Percentiles rank a stretch among this genome's conserved stretches.
Evolutionary conservation across 1,140 invertebrate genomes (phyloP).

Genomic region (Dendroctonus ponderosae): DNA sequence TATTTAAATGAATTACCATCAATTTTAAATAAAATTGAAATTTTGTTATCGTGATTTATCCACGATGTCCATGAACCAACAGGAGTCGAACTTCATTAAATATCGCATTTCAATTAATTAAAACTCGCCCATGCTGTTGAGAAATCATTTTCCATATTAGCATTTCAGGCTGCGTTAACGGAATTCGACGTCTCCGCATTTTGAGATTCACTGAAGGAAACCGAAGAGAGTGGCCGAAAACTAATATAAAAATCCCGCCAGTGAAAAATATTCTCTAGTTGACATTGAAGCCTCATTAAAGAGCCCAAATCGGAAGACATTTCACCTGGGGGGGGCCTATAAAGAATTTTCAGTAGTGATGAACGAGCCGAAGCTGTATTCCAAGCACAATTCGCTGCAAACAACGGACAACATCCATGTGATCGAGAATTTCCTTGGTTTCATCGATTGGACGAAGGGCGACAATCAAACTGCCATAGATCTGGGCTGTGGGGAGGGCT

Average conservation of each 20-base stretch:
- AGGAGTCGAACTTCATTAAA: no score
- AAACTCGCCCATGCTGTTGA: no score
- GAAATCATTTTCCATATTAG: no score
- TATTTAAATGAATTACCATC: no score
- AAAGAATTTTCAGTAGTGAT: constrained; percentile 49
- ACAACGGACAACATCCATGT: constrained; percentile 65
- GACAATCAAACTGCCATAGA: constrained; percentile 65
- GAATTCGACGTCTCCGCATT: neutral
- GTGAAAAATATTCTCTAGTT: constrained; percentile 9
- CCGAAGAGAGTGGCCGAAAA: neutral
- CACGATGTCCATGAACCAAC: no score
- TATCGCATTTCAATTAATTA: no score
- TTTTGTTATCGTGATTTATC: no score
- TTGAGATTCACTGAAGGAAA: constrained; percentile 18
- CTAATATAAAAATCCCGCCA: constrained; percentile 16
- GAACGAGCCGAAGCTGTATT: constrained; percentile 65
- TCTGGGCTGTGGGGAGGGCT: constrained; percentile 76
- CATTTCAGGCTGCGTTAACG: no score
- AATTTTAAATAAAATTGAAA: no score
- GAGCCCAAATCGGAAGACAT: constrained; percentile 1
- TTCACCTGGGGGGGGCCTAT: neutral
- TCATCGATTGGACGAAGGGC: constrained; percentile 59
- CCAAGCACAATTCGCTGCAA: constrained; percentile 64
- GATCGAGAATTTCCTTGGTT: constrained; percentile 62
- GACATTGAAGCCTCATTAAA: neutral